phyloP scores from a whole-genome alignment of 2,888 invertebrate genomes.

The Erebia epiphron region DNA sequence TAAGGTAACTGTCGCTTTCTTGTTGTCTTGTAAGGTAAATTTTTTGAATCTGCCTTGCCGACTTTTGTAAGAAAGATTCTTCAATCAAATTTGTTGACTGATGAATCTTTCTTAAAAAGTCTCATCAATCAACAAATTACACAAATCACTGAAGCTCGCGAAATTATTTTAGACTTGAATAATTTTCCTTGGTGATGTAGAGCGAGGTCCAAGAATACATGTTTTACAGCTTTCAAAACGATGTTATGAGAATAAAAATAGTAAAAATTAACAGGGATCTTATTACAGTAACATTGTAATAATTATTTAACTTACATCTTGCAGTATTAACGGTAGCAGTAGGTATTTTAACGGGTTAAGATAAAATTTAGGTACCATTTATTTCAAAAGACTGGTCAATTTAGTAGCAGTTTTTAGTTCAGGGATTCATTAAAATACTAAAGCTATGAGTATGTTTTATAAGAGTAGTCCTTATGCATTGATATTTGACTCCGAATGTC shows the following conservation, averaged over 20 bases:
- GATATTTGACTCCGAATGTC: slow-evolving; percentile 20
- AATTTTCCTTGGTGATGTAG: slow-evolving; percentile 15
- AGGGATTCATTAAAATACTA: too few species aligned
- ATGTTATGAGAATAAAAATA: neutral
- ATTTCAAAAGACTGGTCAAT: too few species aligned
- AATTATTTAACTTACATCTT: neutral
- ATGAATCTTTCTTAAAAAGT: too few species aligned
- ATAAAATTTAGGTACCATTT: too few species aligned
- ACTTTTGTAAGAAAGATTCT: too few species aligned
- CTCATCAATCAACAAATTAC: neutral
- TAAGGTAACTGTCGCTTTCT: too few species aligned
- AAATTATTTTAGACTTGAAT: neutral
- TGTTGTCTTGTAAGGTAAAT: too few species aligned
- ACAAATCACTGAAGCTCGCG: neutral
- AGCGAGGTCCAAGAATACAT: slow-evolving; percentile 11
- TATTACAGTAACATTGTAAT: neutral
- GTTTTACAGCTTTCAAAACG: slow-evolving; percentile 14
- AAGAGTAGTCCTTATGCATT: neutral
- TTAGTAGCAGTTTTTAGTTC: too few species aligned
- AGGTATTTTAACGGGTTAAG: too few species aligned
- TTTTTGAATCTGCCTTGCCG: too few species aligned
- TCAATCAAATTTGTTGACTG: too few species aligned
- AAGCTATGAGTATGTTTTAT: neutral
- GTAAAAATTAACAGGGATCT: neutral
- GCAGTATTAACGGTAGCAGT: too few species aligned